Evolutionary conservation across 2,888 invertebrate genomes (phyloP).

Genomic region (Eupithecia inturbata): DNA sequence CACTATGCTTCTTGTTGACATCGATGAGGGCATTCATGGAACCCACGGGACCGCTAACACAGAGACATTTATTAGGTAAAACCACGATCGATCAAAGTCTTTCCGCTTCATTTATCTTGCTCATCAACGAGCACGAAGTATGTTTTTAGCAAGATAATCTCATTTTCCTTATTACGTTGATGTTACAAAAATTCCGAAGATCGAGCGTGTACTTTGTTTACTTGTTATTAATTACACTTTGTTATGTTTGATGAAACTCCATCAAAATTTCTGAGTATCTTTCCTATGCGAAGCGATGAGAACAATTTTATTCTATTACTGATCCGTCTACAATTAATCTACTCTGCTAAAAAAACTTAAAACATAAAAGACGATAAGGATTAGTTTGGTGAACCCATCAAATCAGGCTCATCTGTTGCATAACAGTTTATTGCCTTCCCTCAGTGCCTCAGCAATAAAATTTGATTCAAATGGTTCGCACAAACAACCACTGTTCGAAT

Average conservation of each 20-base stretch:
- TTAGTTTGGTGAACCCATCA: not conserved
- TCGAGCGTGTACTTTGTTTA: slow-evolving; percentile 24
- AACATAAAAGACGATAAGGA: not conserved
- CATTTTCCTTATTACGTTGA: slow-evolving; percentile 68
- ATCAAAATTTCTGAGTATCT: slow-evolving; percentile 6
- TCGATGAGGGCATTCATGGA: slow-evolving; percentile 2
- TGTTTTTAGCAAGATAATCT: slow-evolving; percentile 70
- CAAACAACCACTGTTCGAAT: slow-evolving; percentile 42
- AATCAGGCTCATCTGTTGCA: slow-evolving; percentile 14
- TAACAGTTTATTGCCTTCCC: slow-evolving; percentile 8
- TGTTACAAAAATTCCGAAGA: slow-evolving; percentile 49
- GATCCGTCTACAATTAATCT: not conserved
- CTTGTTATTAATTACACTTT: slow-evolving; percentile 19
- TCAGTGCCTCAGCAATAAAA: slow-evolving; percentile 31
- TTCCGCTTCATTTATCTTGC: slow-evolving; percentile 81
- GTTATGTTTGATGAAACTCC: slow-evolving; percentile 12
- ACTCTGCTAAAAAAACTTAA: not conserved
- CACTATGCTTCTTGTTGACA: not conserved
- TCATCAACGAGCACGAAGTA: slow-evolving; percentile 70
- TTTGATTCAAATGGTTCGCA: slow-evolving; percentile 38
- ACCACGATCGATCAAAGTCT: slow-evolving; percentile 81
- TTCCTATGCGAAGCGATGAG: not conserved
- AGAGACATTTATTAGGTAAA: slow-evolving; percentile 77
- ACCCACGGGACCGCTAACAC: slow-evolving; percentile 47
- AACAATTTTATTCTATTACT: not conserved